Evolutionary conservation across 2,888 invertebrate genomes (phyloP).

Genomic region (Creontiades dilutus): DNA sequence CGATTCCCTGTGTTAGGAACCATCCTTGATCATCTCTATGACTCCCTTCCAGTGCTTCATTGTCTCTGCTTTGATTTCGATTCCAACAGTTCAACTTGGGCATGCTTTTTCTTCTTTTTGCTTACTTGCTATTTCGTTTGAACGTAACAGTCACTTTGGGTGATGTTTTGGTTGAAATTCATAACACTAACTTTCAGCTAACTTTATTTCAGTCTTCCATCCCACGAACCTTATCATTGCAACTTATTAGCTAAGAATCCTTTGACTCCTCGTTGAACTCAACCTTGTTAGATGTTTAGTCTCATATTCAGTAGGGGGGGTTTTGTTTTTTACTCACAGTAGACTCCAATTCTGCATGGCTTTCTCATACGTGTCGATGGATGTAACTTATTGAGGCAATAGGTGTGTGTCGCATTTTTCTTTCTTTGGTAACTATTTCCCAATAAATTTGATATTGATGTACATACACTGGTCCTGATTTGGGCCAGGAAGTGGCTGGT

Average conservation of each 20-base stretch:
- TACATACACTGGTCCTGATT: constrained; percentile 43
- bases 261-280: not conserved
- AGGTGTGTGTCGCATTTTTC: constrained; percentile 74
- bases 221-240: too few relatives aligned
- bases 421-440: constrained; percentile 40
- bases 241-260: too few relatives aligned
- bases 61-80: not conserved
- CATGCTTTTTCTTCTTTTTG: constrained; percentile 27
- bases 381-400: constrained; percentile 49
- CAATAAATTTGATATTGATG: constrained; percentile 42
- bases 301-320: constrained; percentile 30
- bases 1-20: not conserved
- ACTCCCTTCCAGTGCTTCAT: not conserved
- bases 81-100: not conserved
- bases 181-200: not conserved
- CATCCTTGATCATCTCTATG: not conserved
- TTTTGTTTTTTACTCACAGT: constrained; percentile 60
- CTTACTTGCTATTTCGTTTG: constrained; percentile 2
- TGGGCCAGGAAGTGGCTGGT: constrained; percentile 64
- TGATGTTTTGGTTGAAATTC: not conserved
- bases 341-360: constrained; percentile 71
- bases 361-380: constrained; percentile 58
- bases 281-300: not conserved
- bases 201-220: not conserved
- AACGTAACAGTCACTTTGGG: not conserved